These are phyloP conservation scores for Neogobius melanostomus DNA, from an alignment of 2,113 vertebrate genomes.

Conservation along the genomic window DNA sequence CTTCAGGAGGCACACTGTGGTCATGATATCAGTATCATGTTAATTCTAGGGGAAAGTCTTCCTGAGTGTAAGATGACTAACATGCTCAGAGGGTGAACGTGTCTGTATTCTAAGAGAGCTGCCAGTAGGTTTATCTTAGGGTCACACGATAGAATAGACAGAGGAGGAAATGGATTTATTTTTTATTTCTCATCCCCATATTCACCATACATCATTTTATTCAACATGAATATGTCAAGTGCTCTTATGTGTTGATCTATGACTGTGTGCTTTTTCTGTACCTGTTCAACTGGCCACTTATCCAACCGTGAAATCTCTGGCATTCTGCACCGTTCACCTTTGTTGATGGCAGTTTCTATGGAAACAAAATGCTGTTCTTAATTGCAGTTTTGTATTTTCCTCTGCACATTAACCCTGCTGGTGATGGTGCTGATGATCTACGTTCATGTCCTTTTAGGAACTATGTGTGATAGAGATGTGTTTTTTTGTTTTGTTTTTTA, in stretches of 20 bases:
- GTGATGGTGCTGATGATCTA: too few relatives aligned
- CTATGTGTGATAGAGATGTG: too few relatives aligned
- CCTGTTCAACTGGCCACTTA: neutral
- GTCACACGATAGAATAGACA: too few relatives aligned
- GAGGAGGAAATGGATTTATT: too few relatives aligned
- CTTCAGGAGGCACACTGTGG: neutral
- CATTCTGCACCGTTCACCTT: neutral
- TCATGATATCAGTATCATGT: too few relatives aligned
- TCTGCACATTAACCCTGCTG: too few relatives aligned
- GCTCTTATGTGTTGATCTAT: neutral
- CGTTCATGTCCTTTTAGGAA: too few relatives aligned
- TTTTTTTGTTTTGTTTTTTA: neutral
- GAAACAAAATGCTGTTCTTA: neutral
- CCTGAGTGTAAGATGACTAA: neutral
- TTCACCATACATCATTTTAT: too few relatives aligned
- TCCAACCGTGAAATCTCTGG: neutral
- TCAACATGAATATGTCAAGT: neutral
- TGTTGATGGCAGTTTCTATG: neutral
- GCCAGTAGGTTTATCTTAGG: too few relatives aligned
- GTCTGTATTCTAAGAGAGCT: neutral
- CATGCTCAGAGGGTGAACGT: neutral
- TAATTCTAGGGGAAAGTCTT: neutral
- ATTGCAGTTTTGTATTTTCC: neutral
- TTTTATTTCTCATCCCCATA: too few relatives aligned
- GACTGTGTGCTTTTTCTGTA: neutral